Evolutionary conservation across 2,797 vertebrate species (phyloP).

Genomic region (Ambastaia sidthimunki): DNA sequence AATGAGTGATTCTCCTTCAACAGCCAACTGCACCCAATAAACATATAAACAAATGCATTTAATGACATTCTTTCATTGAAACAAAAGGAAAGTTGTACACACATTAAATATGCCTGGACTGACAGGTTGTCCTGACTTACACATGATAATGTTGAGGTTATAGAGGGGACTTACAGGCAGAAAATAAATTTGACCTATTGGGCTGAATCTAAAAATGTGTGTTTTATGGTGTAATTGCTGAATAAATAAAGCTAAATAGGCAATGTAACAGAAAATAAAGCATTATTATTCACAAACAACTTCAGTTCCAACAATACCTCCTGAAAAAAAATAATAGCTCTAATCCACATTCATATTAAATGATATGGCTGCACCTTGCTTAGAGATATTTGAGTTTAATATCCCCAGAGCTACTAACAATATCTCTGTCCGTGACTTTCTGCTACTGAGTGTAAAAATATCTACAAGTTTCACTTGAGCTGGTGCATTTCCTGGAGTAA

Average conservation of each 20-base stretch:
- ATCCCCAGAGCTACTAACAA: background rate
- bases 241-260: background rate
- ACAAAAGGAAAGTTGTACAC: background rate
- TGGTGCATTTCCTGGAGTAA: slow-evolving; percentile 9
- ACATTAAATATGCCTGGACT: background rate
- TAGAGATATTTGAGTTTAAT: background rate
- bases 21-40: background rate
- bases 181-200: background rate
- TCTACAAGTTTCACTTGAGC: slow-evolving; percentile 1
- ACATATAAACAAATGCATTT: background rate
- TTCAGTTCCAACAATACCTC: background rate
- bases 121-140: background rate
- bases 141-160: background rate
- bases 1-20: slow-evolving; percentile 17
- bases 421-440: background rate
- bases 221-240: background rate
- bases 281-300: background rate
- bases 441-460: background rate
- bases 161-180: background rate
- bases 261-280: background rate
- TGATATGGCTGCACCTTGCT: background rate
- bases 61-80: background rate
- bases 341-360: background rate
- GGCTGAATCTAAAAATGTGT: background rate
- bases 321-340: background rate